Conservation (phyloP, 1,140 invertebrate genomes). For the Bombus difficillimus region DNA sequence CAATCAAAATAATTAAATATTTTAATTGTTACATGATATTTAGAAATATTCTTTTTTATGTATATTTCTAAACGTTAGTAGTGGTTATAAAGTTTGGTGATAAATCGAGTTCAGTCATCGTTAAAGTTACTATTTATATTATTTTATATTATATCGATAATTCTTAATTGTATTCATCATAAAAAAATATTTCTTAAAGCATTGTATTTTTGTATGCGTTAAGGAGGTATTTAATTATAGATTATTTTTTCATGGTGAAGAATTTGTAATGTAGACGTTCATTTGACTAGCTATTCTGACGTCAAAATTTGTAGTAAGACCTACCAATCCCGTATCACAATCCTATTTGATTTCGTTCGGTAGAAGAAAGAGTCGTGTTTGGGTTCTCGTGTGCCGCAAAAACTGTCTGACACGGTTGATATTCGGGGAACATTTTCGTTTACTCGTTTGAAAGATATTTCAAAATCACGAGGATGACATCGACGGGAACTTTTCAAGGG, state of each 20-base stretch:
- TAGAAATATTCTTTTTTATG: neutral
- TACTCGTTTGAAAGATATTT: neutral
- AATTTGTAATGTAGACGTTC: slow-evolving; percentile 27
- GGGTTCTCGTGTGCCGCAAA: slow-evolving; percentile 47
- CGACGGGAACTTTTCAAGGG: slow-evolving; percentile 76
- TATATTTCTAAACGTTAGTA: neutral
- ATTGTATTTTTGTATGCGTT: neutral
- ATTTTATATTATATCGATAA: neutral
- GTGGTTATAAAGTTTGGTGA: neutral
- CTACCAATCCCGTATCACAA: slow-evolving; percentile 68
- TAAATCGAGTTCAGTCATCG: neutral
- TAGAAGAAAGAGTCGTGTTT: slow-evolving; percentile 62
- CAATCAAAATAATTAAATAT: no score
- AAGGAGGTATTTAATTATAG: no score
- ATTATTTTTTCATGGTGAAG: neutral
- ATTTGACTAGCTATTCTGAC: slow-evolving; percentile 62
- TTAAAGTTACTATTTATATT: neutral
- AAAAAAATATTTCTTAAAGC: neutral
- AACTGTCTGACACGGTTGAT: slow-evolving; percentile 38
- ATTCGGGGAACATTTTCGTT: slow-evolving; percentile 21
- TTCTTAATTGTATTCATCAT: neutral
- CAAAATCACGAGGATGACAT: slow-evolving; percentile 70
- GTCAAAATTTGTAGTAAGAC: slow-evolving; percentile 46
- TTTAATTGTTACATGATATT: neutral
- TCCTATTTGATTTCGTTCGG: slow-evolving; percentile 73